A percentile compares a stretch with the other conserved stretches of the same genome.
Evolutionary conservation across 2,888 invertebrate species (phyloP).

Genomic region (Andrena dorsata): DNA sequence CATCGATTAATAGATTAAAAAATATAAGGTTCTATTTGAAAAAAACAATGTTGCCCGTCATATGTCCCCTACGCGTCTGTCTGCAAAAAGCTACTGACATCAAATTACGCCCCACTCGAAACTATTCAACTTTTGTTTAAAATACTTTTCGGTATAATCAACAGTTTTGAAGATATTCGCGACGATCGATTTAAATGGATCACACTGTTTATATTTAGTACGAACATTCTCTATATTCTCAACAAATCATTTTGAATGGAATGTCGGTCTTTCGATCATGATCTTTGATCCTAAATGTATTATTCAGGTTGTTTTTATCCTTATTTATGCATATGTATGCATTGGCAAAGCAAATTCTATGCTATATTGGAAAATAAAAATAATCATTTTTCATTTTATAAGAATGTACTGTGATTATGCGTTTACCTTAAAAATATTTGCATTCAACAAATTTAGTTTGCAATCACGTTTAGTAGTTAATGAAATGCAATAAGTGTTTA

Average conservation of each 20-base stretch:
- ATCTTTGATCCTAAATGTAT: conserved; percentile 73
- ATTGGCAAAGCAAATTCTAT: not conserved
- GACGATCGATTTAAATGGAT: too few species aligned
- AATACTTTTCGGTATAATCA: not conserved
- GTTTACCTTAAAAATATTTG: too few species aligned
- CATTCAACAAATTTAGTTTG: too few species aligned
- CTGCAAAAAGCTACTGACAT: not conserved
- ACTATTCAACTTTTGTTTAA: not conserved
- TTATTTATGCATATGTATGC: not conserved
- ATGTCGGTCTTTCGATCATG: conserved; percentile 52
- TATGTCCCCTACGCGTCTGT: too few species aligned
- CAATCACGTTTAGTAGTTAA: too few species aligned
- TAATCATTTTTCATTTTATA: not conserved
- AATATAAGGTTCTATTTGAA: too few species aligned
- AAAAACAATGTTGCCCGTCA: too few species aligned
- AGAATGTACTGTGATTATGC: not conserved
- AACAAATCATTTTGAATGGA: conserved; percentile 1
- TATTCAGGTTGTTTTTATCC: conserved; percentile 61
- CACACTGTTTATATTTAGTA: not conserved
- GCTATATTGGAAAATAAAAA: not conserved
- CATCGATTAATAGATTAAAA: too few species aligned
- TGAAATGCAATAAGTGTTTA: not conserved
- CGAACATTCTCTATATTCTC: not conserved
- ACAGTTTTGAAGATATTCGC: too few species aligned
- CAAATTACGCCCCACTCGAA: not conserved